Percentiles rank a stretch among this genome's conserved stretches.
phyloP scores from a whole-genome alignment of 2,797 vertebrate genomes.

The Hydrophis major region DNA sequence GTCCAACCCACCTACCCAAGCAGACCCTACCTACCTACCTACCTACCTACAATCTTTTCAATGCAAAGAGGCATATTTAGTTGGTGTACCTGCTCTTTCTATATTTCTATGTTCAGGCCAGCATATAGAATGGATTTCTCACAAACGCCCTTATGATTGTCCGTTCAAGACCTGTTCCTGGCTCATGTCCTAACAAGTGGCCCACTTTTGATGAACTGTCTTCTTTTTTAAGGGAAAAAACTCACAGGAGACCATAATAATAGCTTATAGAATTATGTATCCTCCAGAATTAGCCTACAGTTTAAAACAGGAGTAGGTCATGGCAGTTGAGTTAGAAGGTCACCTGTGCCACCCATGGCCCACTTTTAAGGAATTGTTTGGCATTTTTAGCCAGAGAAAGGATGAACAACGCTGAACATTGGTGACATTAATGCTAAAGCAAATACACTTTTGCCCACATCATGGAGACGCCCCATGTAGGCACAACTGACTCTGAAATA shows the following conservation, averaged over 20 bases:
- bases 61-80: background rate
- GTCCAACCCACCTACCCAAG: too few species aligned
- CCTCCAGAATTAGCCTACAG: background rate
- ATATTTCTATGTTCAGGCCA: background rate
- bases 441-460: slow-evolving; percentile 53
- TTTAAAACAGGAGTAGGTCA: background rate
- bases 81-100: background rate
- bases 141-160: too few species aligned
- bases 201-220: background rate
- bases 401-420: background rate
- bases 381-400: background rate
- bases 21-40: too few species aligned
- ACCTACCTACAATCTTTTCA: too few species aligned
- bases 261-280: background rate
- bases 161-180: background rate
- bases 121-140: too few species aligned
- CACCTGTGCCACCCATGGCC: background rate
- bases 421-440: slow-evolving; percentile 1
- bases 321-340: background rate
- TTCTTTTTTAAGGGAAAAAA: background rate
- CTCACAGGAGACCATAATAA: background rate
- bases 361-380: background rate
- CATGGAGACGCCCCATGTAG: fast-evolving
- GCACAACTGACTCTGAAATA: slow-evolving; percentile 15
- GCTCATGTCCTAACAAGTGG: background rate